Evolutionary conservation across 2,888 invertebrate species (phyloP).

Genomic region (Drosophila imparisetae): DNA sequence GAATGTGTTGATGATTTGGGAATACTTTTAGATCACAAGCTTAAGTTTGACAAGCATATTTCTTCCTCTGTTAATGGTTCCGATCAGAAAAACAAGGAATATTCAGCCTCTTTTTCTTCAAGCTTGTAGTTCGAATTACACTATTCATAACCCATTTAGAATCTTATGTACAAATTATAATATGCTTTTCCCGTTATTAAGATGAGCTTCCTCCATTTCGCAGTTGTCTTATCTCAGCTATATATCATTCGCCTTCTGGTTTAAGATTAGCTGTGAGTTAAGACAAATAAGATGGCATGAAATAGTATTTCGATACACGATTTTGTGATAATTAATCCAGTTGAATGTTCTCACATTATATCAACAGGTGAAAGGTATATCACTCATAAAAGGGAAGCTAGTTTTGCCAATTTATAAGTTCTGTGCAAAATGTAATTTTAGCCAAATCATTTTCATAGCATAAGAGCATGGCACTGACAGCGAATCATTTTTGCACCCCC

Average conservation of each 20-base stretch:
- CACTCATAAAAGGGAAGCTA: neutral
- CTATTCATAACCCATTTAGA: too few species aligned
- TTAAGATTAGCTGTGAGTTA: neutral
- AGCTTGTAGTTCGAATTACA: too few species aligned
- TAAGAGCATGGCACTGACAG: conserved; percentile 49
- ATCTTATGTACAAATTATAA: too few species aligned
- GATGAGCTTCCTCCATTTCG: too few species aligned
- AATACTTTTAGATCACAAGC: too few species aligned
- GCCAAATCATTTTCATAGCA: conserved; percentile 25
- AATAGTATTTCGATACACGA: neutral
- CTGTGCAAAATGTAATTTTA: conserved; percentile 39
- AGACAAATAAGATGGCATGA: neutral
- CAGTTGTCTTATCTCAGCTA: too few species aligned
- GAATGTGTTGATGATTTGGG: too few species aligned
- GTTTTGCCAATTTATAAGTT: conserved; percentile 10
- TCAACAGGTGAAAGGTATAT: conserved; percentile 3
- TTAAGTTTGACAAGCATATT: too few species aligned
- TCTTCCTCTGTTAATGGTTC: too few species aligned
- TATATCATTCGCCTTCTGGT: neutral
- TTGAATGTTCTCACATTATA: neutral
- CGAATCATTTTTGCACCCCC: conserved; percentile 40
- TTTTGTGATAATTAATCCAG: neutral
- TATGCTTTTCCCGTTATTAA: too few species aligned
- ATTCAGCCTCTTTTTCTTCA: too few species aligned
- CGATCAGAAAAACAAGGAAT: too few species aligned